These are phyloP conservation scores for Eonycteris spelaea DNA, from an alignment of 2,113 vertebrate species.

Conservation along the genomic window DNA sequence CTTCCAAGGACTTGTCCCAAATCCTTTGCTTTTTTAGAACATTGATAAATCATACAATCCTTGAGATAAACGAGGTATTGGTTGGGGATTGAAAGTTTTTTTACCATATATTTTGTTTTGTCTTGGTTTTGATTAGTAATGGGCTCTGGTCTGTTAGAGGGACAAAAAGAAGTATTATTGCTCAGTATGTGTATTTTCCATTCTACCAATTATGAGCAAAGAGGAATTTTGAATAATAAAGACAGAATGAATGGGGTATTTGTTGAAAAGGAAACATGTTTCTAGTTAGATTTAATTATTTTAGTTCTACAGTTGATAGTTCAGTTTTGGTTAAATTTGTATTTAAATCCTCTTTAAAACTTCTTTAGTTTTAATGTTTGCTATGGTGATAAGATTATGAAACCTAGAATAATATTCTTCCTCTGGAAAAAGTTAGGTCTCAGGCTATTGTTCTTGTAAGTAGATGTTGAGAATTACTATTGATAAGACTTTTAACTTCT, in stretches of 20 bases:
- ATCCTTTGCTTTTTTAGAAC: conserved; percentile 35
- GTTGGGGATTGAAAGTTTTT: conserved; percentile 38
- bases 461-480: conserved; percentile 33
- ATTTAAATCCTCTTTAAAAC: conserved; percentile 29
- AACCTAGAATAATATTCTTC: conserved; percentile 8
- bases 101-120: neutral
- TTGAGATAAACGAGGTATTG: conserved; percentile 43
- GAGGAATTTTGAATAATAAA: conserved; percentile 50
- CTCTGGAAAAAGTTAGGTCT: neutral
- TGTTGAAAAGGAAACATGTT: conserved; percentile 32
- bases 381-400: conserved; percentile 21
- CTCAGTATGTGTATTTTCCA: conserved; percentile 31
- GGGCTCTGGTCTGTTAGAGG: neutral
- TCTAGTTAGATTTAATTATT: conserved; percentile 41
- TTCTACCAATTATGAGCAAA: conserved; percentile 15
- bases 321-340: conserved; percentile 48
- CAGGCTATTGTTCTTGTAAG: conserved; percentile 20
- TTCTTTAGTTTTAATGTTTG: conserved; percentile 32
- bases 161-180: neutral
- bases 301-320: conserved; percentile 17
- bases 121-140: conserved; percentile 49
- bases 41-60: neutral
- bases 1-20: conserved; percentile 29
- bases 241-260: neutral
- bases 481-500: neutral